Conservation (phyloP, 2,888 invertebrate species). For the Dynastes maya region DNA sequence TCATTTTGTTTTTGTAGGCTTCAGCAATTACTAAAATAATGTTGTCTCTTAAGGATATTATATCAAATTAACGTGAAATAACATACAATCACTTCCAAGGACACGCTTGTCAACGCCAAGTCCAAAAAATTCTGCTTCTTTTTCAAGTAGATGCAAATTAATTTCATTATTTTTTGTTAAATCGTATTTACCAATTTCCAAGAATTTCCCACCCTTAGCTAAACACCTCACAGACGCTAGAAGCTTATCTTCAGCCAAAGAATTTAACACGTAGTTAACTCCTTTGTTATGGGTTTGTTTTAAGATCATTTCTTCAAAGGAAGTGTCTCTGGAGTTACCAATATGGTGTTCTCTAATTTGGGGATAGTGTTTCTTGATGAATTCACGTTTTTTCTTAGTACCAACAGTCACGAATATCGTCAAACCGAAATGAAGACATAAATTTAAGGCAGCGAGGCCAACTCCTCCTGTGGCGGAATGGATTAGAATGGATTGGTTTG, state of each 20-base stretch:
- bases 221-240: constrained; percentile 79
- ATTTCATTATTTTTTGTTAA: constrained; percentile 77
- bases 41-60: background rate
- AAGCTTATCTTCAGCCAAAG: constrained; percentile 91
- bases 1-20: background rate
- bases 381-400: constrained; percentile 77
- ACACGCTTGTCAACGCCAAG: constrained; percentile 77
- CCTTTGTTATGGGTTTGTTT: constrained; percentile 87
- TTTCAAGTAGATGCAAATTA: constrained; percentile 72
- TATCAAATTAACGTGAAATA: background rate
- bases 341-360: constrained; percentile 77
- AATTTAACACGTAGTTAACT: constrained; percentile 93
- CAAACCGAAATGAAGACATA: constrained; percentile 78
- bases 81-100: constrained; percentile 5
- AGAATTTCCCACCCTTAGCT: constrained; percentile 77
- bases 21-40: background rate
- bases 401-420: constrained; percentile 83
- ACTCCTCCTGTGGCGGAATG: constrained; percentile 82
- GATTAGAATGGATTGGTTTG: constrained; percentile 70
- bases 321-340: constrained; percentile 88
- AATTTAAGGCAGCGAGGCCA: constrained; percentile 84
- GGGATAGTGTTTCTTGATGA: constrained; percentile 73
- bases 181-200: constrained; percentile 91
- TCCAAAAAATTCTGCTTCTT: constrained; percentile 78
- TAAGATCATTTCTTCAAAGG: constrained; percentile 90